phyloP scores from a whole-genome alignment of 2,888 invertebrate species.

The Heliconius ismenius region DNA sequence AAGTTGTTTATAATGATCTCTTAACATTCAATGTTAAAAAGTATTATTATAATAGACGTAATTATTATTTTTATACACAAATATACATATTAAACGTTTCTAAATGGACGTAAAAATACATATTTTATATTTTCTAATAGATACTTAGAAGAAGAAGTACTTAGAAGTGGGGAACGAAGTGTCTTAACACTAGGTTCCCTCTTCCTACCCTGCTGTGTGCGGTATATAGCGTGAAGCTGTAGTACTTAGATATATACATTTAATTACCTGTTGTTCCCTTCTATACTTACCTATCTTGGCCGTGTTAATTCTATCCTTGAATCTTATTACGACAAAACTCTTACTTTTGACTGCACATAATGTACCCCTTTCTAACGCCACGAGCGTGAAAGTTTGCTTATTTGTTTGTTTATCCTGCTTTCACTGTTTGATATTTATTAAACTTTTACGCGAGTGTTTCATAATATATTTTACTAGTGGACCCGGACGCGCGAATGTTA shows the following conservation, averaged over 20 bases:
- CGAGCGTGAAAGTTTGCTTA: slow-evolving; percentile 10
- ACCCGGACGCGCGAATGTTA: no score
- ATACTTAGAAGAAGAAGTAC: no score
- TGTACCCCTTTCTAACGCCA: slow-evolving; percentile 10
- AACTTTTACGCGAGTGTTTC: neutral
- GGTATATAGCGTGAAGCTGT: no score
- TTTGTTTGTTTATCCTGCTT: slow-evolving; percentile 24
- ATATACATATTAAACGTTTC: no score
- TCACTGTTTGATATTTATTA: slow-evolving; percentile 14
- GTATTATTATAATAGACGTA: neutral
- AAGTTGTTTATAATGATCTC: neutral
- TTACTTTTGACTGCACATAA: slow-evolving; percentile 7
- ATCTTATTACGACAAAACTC: slow-evolving; percentile 4
- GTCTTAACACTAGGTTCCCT: no score
- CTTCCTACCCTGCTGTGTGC: no score
- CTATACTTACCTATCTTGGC: neutral
- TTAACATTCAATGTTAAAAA: neutral
- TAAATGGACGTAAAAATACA: no score
- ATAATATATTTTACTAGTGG: neutral
- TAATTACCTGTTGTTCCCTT: neutral
- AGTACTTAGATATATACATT: neutral
- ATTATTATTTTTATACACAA: no score
- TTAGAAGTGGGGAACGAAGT: no score
- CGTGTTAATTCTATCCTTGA: neutral
- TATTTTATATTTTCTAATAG: no score